Evolutionary conservation across 2,888 invertebrate species (phyloP).

Genomic region (Phengaris arion): DNA sequence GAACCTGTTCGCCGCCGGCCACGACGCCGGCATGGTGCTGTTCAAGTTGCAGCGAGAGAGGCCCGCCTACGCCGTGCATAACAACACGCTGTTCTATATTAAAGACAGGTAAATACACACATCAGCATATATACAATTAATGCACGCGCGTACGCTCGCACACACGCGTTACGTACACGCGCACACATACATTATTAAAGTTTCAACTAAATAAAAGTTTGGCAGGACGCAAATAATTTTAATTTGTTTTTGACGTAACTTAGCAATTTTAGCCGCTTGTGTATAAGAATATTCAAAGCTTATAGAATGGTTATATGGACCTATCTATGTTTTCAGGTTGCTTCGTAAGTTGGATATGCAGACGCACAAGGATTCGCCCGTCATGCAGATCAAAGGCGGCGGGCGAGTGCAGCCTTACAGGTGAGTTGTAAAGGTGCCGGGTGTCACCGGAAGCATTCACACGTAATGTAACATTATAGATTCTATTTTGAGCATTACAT

Average conservation of each 20-base stretch:
- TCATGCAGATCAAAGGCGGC: conserved; percentile 94
- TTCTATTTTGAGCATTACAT: no score
- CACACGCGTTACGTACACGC: background rate
- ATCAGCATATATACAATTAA: background rate
- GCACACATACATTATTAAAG: background rate
- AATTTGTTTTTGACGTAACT: no score
- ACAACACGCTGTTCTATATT: conserved; percentile 96
- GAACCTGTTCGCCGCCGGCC: conserved; percentile 99
- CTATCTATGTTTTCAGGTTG: conserved; percentile 48
- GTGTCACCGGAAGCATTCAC: no score
- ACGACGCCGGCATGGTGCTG: conserved; percentile 98
- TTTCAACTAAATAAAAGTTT: no score
- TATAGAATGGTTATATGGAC: no score
- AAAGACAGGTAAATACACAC: conserved; percentile 86
- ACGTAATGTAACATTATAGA: no score
- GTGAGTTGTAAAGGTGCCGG: conserved; percentile 47
- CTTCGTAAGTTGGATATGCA: conserved; percentile 95
- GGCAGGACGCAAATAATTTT: no score
- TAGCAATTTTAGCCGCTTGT: no score
- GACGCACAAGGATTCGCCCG: conserved; percentile 93
- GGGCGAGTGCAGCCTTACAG: conserved; percentile 86
- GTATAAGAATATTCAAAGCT: no score
- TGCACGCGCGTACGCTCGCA: background rate
- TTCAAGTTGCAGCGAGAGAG: conserved; percentile 96
- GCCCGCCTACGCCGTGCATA: conserved; percentile 96